Evolutionary conservation across 2,797 vertebrate genomes (phyloP).

Genomic region (Nothura maculosa): DNA sequence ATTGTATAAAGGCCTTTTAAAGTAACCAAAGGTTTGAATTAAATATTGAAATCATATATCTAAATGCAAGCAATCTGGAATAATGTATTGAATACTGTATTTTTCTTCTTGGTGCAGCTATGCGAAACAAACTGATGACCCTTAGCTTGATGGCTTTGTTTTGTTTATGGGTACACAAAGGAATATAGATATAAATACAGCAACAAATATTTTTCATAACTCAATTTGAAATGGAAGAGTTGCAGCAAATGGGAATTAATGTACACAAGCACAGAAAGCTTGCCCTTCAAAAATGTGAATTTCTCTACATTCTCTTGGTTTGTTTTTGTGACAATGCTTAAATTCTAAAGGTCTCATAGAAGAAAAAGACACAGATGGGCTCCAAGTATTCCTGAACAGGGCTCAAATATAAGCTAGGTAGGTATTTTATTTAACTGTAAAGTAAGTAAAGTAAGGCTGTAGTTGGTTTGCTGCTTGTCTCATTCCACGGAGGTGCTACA

Average conservation of each 20-base stretch:
- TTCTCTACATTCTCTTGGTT: neutral
- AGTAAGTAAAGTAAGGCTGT: too few relatives aligned
- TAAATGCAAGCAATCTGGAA: neutral
- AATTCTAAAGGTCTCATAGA: neutral
- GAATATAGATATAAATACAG: neutral
- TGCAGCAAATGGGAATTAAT: neutral
- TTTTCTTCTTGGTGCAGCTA: neutral
- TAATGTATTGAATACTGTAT: neutral
- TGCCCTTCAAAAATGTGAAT: neutral
- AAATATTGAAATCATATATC: neutral
- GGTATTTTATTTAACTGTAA: too few relatives aligned
- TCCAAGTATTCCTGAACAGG: neutral
- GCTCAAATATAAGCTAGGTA: neutral
- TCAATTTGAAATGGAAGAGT: neutral
- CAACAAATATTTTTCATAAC: conserved; percentile 2
- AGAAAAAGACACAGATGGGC: neutral
- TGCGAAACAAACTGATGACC: neutral
- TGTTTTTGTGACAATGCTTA: neutral
- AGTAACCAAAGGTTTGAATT: neutral
- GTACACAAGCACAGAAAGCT: neutral
- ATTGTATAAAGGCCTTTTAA: neutral
- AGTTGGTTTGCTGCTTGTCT: neutral
- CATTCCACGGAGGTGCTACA: neutral
- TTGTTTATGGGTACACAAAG: neutral
- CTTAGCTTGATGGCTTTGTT: neutral